phyloP scores from a whole-genome alignment of 2,797 vertebrate genomes.

The Orientallactaga sibirica region DNA sequence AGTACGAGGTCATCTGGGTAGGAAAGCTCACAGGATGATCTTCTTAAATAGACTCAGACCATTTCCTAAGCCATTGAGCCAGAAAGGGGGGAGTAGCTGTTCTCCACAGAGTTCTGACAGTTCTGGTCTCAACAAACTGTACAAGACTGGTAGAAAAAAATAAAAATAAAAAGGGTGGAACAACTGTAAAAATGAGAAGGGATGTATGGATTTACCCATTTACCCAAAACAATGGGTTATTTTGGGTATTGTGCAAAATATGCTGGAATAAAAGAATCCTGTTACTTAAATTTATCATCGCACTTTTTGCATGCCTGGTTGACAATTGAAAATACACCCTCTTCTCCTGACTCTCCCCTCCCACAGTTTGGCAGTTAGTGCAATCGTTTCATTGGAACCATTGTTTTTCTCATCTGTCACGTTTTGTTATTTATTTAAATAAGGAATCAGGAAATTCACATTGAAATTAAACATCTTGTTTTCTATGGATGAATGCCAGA shows the following conservation, averaged over 20 bases:
- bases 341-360: background rate
- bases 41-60: background rate
- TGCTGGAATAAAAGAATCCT: background rate
- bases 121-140: constrained; percentile 35
- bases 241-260: background rate
- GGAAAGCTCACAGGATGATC: background rate
- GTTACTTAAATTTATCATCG: background rate
- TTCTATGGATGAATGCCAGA: constrained; percentile 66
- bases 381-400: background rate
- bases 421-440: constrained; percentile 76
- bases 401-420: constrained; percentile 69
- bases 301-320: background rate
- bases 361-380: background rate
- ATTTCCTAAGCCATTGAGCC: background rate
- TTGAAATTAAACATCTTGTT: constrained; percentile 80
- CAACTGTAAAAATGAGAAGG: background rate
- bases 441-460: constrained; percentile 69
- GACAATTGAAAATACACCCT: background rate
- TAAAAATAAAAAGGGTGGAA: background rate
- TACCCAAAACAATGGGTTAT: background rate
- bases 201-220: background rate
- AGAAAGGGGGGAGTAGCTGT: constrained; percentile 39
- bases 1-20: background rate
- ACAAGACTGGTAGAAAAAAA: background rate
- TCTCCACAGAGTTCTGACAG: constrained; percentile 47